phyloP scores from a whole-genome alignment of 2,797 vertebrate genomes.

The Pagetopsis macropterus region DNA sequence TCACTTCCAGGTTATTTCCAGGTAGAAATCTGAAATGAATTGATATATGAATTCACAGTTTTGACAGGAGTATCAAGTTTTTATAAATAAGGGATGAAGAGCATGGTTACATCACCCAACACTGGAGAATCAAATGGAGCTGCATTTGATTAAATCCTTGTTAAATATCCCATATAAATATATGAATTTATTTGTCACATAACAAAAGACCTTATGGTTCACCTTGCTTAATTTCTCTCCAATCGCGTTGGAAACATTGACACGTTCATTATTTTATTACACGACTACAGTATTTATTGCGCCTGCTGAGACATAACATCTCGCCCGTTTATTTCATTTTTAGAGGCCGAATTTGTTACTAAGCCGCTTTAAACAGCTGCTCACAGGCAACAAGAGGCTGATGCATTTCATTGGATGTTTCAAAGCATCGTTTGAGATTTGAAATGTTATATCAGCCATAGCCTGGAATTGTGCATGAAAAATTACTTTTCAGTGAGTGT shows the following conservation, averaged over 20 bases:
- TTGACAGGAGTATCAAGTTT: slow-evolving; percentile 12
- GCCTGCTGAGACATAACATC: slow-evolving; percentile 61
- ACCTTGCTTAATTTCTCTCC: slow-evolving; percentile 23
- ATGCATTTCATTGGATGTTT: slow-evolving; percentile 53
- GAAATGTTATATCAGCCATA: slow-evolving; percentile 50
- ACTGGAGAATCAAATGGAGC: slow-evolving; percentile 10
- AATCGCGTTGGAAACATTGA: slow-evolving; percentile 68
- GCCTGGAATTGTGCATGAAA: slow-evolving; percentile 62
- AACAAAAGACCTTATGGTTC: slow-evolving; percentile 50
- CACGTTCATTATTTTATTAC: slow-evolving; percentile 66
- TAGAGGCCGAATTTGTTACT: slow-evolving; percentile 51
- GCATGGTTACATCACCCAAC: not conserved
- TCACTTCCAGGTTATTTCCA: slow-evolving; percentile 15
- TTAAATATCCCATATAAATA: slow-evolving; percentile 35
- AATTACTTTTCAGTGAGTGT: slow-evolving; percentile 47
- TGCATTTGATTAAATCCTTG: slow-evolving; percentile 34
- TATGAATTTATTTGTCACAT: slow-evolving; percentile 32
- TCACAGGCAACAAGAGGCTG: slow-evolving; percentile 42
- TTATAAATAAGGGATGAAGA: slow-evolving; percentile 10
- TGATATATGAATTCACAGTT: not conserved
- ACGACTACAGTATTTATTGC: slow-evolving; percentile 64
- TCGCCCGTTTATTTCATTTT: slow-evolving; percentile 49
- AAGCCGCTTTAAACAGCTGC: slow-evolving; percentile 63
- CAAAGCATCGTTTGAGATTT: slow-evolving; percentile 58
- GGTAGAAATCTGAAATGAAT: not conserved